A percentile compares a stretch with the other conserved stretches of the same genome.
These are phyloP conservation scores for Linurgus olivaceus DNA, from an alignment of 2,797 vertebrate species.

Conservation along the genomic window DNA sequence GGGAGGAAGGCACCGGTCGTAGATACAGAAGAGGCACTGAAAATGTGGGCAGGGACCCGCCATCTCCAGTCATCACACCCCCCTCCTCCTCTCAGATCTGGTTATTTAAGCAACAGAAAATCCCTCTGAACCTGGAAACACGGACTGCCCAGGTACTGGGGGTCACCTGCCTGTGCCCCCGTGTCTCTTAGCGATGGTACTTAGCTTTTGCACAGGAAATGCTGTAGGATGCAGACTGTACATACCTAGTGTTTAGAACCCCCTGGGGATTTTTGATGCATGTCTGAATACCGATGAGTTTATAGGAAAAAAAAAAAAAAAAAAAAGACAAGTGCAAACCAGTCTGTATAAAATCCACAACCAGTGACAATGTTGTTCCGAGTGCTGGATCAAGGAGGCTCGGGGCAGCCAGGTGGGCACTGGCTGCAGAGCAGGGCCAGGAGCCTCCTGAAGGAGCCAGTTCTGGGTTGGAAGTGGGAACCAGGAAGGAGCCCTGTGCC, in stretches of 20 bases:
- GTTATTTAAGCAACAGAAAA: neutral
- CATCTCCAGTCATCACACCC: neutral
- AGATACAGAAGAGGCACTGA: neutral
- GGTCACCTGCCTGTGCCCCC: neutral
- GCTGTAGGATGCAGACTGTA: slow-evolving; percentile 44
- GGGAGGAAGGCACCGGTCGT: neutral
- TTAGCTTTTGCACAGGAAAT: slow-evolving; percentile 55
- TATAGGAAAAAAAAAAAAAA: neutral
- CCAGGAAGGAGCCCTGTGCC: neutral
- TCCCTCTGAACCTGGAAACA: neutral
- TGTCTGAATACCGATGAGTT: slow-evolving; percentile 40
- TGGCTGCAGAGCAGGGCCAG: neutral
- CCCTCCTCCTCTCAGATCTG: neutral
- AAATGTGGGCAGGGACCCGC: neutral
- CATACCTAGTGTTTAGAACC: slow-evolving; percentile 6
- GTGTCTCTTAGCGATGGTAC: slow-evolving; percentile 11
- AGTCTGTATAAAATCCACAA: neutral
- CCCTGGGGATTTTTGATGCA: slow-evolving; percentile 28
- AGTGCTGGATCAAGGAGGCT: slow-evolving; percentile 11
- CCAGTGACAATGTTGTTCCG: neutral
- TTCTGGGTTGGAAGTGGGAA: neutral
- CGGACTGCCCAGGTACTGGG: slow-evolving; percentile 1
- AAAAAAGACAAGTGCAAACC: neutral
- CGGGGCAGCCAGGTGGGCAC: neutral
- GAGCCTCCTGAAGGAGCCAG: neutral